Conservation (phyloP, 2,888 invertebrate species). For the Lochmaea crataegi region DNA sequence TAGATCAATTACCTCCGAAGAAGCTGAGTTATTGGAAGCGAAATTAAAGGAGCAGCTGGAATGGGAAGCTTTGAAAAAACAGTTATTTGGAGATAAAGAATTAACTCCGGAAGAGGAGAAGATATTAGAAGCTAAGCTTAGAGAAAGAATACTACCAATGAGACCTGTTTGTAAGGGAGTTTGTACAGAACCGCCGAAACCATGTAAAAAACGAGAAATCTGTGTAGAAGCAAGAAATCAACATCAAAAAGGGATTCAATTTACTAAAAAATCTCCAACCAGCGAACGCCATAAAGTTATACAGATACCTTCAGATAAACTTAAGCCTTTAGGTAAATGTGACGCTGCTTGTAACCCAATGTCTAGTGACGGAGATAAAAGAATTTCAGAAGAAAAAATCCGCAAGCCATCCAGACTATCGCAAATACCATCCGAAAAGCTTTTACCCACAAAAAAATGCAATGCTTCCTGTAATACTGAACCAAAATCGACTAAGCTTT, state of each 20-base stretch:
- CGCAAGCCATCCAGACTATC: not conserved
- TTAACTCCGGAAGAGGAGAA: conserved; percentile 7
- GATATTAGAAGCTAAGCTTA: conserved; percentile 4
- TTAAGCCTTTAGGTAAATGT: not conserved
- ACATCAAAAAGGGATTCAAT: not conserved
- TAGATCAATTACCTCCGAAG: not conserved
- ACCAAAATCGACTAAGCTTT: not conserved
- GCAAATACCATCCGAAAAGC: not conserved
- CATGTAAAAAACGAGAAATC: not conserved
- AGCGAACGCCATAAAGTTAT: not conserved
- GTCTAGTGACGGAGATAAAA: not conserved
- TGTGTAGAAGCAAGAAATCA: not conserved
- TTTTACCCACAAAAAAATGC: not conserved
- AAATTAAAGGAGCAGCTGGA: not conserved
- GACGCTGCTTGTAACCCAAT: not conserved
- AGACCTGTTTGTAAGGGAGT: not conserved
- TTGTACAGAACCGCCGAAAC: not conserved
- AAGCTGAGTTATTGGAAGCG: not conserved
- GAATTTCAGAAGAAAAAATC: too few species aligned
- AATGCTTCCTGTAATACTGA: not conserved
- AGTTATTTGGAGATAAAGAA: not conserved
- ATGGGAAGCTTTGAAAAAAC: not conserved
- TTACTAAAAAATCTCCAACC: not conserved
- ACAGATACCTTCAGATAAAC: not conserved
- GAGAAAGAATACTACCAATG: not conserved